These are phyloP conservation scores for Reticulitermes lucifugus DNA, from an alignment of 2,888 invertebrate species.

Conservation along the genomic window DNA sequence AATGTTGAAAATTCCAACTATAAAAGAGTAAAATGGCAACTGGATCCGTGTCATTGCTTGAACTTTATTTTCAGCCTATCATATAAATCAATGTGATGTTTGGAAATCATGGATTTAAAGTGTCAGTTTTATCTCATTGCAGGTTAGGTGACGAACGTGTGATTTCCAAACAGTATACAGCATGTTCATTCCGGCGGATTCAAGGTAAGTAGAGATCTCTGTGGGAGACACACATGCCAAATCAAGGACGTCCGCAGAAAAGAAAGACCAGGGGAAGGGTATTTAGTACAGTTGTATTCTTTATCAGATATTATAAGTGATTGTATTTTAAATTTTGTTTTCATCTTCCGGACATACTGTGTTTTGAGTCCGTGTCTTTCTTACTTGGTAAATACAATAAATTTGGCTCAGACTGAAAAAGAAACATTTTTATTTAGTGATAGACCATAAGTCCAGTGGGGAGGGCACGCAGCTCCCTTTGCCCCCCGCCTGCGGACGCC, in stretches of 20 bases:
- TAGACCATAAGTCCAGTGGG: slow-evolving; percentile 26
- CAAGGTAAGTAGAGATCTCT: slow-evolving; percentile 46
- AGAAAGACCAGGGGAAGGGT: slow-evolving; percentile 6
- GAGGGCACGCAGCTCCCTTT: slow-evolving; percentile 18
- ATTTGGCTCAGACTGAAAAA: slow-evolving; percentile 1
- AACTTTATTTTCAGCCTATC: too few species aligned
- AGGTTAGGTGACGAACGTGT: slow-evolving; percentile 49
- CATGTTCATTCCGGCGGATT: slow-evolving; percentile 47
- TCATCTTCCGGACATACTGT: neutral
- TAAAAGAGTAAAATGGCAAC: too few species aligned
- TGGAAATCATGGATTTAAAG: too few species aligned
- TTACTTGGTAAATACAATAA: neutral
- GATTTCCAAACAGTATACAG: slow-evolving; percentile 42
- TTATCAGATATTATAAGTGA: neutral
- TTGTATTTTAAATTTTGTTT: slow-evolving; percentile 18
- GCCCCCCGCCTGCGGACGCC: slow-evolving; percentile 26
- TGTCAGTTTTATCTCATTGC: neutral
- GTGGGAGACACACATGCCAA: neutral
- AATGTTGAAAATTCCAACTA: too few species aligned
- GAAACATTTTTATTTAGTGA: slow-evolving; percentile 28
- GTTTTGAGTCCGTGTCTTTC: neutral
- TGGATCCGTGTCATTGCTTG: too few species aligned
- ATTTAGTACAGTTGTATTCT: neutral
- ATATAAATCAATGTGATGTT: too few species aligned
- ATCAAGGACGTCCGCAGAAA: slow-evolving; percentile 32